A percentile compares a stretch with the other conserved stretches of the same genome.
Evolutionary conservation across 2,113 vertebrate genomes (phyloP).

Genomic region (Xenopus tropicalis): DNA sequence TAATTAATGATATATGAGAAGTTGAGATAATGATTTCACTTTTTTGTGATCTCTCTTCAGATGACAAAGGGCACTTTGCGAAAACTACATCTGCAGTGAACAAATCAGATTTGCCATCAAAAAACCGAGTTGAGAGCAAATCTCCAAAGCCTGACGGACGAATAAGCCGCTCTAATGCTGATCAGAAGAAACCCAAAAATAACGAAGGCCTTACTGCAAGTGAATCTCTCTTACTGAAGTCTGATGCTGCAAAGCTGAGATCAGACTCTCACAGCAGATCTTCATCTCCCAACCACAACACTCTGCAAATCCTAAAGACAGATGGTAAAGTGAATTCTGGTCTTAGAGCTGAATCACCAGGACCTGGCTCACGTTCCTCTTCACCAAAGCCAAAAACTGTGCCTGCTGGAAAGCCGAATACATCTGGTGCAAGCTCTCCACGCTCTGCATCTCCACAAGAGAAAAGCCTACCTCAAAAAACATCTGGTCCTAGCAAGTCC

Average conservation of each 20-base stretch:
- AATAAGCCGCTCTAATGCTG: conserved; percentile 70
- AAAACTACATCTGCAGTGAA: conserved; percentile 75
- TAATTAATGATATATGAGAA: too few relatives aligned
- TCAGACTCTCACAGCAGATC: conserved; percentile 96
- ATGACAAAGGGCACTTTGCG: conserved; percentile 81
- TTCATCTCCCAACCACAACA: conserved; percentile 96
- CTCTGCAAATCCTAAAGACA: conserved; percentile 88
- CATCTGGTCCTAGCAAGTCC: conserved; percentile 79
- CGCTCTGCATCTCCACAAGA: conserved; percentile 83
- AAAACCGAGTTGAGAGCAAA: conserved; percentile 81
- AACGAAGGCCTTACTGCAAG: conserved; percentile 82
- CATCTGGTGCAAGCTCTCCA: conserved; percentile 77
- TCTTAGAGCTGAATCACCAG: conserved; percentile 86
- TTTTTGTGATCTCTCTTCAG: conserved; percentile 61
- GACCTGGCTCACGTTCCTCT: conserved; percentile 82
- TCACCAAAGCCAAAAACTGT: conserved; percentile 89
- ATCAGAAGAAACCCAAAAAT: conserved; percentile 79
- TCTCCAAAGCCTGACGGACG: conserved; percentile 81
- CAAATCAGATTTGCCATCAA: conserved; percentile 72
- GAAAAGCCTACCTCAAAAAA: conserved; percentile 84
- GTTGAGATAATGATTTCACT: too few relatives aligned
- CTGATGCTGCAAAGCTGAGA: conserved; percentile 88
- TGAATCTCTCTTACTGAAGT: conserved; percentile 89
- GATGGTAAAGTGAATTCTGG: conserved; percentile 78
- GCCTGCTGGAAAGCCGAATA: conserved; percentile 75